phyloP scores from a whole-genome alignment of 2,113 vertebrate species.

The Hemiprocne comata region DNA sequence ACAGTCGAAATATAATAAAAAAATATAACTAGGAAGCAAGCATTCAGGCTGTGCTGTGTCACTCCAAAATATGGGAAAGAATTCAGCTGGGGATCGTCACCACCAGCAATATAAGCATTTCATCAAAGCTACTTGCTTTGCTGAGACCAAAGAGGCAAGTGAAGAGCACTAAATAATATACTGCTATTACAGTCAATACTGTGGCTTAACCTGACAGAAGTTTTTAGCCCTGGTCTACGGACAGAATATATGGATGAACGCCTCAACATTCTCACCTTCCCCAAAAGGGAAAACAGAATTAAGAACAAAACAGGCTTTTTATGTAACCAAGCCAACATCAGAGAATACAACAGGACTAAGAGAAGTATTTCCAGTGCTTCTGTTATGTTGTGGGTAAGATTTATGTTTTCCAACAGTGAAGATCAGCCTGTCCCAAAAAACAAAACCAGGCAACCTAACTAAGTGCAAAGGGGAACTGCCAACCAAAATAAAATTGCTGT shows the following conservation, averaged over 20 bases:
- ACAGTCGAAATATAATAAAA: background rate
- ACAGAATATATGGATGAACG: background rate
- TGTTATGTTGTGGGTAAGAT: background rate
- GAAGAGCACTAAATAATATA: background rate
- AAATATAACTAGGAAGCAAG: background rate
- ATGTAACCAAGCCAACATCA: background rate
- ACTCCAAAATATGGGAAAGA: background rate
- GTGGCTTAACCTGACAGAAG: background rate
- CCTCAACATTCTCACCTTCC: background rate
- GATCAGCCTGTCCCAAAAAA: background rate
- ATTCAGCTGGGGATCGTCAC: background rate
- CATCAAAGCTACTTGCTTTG: background rate
- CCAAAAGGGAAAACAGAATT: background rate
- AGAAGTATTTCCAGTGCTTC: background rate
- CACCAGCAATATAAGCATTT: background rate
- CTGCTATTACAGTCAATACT: background rate
- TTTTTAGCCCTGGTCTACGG: background rate
- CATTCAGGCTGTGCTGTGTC: background rate
- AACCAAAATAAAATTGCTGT: background rate
- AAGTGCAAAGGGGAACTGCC: background rate
- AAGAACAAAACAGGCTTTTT: background rate
- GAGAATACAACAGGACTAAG: background rate
- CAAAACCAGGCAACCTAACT: background rate
- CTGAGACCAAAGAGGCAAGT: background rate
- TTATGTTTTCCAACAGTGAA: background rate